These are phyloP conservation scores for Beris morrisii DNA, from an alignment of 2,888 invertebrate species.

Conservation along the genomic window DNA sequence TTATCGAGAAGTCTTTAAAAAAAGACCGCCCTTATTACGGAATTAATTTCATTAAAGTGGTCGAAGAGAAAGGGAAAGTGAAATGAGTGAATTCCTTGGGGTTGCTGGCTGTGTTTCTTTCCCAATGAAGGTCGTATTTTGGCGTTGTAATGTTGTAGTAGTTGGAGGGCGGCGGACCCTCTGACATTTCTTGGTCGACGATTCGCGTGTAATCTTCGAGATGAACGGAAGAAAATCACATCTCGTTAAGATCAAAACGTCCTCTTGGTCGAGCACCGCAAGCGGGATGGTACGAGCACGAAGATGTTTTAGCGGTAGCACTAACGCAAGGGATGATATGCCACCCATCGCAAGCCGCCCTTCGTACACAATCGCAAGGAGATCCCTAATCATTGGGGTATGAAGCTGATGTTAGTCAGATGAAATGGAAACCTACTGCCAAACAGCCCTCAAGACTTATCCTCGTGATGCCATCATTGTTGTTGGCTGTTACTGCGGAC, in stretches of 20 bases:
- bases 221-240: conserved; percentile 34
- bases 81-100: conserved; percentile 37
- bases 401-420: conserved; percentile 31
- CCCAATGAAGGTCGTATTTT: conserved; percentile 27
- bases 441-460: conserved; percentile 37
- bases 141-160: neutral
- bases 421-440: conserved; percentile 38
- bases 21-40: conserved; percentile 33
- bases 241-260: conserved; percentile 30
- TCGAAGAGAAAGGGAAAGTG: conserved; percentile 35
- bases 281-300: conserved; percentile 18
- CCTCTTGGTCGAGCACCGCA: conserved; percentile 18
- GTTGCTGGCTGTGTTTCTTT: conserved; percentile 23
- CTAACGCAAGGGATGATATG: conserved; percentile 6
- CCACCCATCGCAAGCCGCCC: no score
- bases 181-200: conserved; percentile 28
- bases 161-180: conserved; percentile 25
- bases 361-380: neutral
- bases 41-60: conserved; percentile 40
- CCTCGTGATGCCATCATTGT: conserved; percentile 34
- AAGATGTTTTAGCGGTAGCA: conserved; percentile 8
- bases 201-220: conserved; percentile 37
- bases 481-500: conserved; percentile 34
- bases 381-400: conserved; percentile 32
- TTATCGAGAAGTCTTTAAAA: conserved; percentile 38